phyloP scores from a whole-genome alignment of 2,797 vertebrate genomes.

The Diplodus sargus region DNA sequence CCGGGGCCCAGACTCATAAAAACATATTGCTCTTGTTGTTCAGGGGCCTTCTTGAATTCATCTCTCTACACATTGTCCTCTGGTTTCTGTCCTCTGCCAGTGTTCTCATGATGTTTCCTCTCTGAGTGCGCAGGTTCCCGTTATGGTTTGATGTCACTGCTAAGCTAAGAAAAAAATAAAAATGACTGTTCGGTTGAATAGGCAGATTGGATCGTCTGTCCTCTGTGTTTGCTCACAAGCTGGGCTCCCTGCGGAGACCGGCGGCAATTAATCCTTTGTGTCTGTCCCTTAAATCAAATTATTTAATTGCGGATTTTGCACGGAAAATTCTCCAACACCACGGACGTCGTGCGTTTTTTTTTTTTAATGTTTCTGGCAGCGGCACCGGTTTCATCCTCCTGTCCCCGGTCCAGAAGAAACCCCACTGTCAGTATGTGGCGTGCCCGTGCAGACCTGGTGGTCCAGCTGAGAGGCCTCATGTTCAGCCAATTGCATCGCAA shows the following conservation, averaged over 20 bases:
- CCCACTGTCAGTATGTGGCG: slow-evolving; percentile 1
- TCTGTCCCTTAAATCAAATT: neutral
- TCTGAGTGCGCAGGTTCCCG: slow-evolving; percentile 9
- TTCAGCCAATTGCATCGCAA: slow-evolving; percentile 15
- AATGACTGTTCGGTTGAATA: neutral
- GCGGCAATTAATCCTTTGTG: neutral
- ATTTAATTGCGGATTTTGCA: neutral
- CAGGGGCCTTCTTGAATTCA: slow-evolving; percentile 49
- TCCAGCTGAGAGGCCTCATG: slow-evolving; percentile 24
- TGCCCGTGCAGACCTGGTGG: neutral
- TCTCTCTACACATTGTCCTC: slow-evolving; percentile 25
- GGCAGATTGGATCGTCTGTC: slow-evolving; percentile 4
- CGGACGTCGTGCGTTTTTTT: neutral
- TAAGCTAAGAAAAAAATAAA: slow-evolving; percentile 8
- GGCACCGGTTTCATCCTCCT: neutral
- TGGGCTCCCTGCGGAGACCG: neutral
- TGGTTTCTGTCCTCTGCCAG: neutral
- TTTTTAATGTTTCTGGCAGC: slow-evolving; percentile 19
- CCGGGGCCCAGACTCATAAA: slow-evolving; percentile 35
- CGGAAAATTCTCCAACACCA: neutral
- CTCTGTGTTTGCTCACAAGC: neutral
- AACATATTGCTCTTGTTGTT: slow-evolving; percentile 48
- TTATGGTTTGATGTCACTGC: slow-evolving; percentile 33
- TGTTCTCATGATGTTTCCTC: slow-evolving; percentile 3
- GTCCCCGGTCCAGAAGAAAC: slow-evolving; percentile 2